A percentile compares a stretch with the other conserved stretches of the same genome.
phyloP scores from a whole-genome alignment of 2,113 vertebrate species.

The Poecilia latipinna region DNA sequence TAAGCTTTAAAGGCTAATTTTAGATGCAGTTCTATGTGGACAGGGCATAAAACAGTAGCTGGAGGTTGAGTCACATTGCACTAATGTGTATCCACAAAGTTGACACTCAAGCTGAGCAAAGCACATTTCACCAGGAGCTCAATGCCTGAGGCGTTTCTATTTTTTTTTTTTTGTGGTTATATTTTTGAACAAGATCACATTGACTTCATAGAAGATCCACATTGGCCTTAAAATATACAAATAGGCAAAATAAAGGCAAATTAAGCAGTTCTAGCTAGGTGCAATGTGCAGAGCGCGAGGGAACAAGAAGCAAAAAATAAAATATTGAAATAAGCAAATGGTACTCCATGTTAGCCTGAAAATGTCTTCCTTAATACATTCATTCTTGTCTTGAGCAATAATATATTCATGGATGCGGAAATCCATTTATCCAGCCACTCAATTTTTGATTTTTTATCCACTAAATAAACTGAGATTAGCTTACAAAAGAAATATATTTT shows the following conservation, averaged over 20 bases:
- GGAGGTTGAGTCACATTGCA: slow-evolving; percentile 10
- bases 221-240: not conserved
- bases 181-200: slow-evolving; percentile 2
- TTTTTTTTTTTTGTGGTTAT: slow-evolving; percentile 3
- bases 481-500: not conserved
- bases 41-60: not conserved
- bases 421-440: slow-evolving; percentile 18
- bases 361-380: slow-evolving; percentile 6
- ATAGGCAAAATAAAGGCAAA: not conserved
- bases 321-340: slow-evolving; percentile 9
- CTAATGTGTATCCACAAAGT: slow-evolving; percentile 16
- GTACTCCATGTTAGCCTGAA: not conserved
- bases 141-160: not conserved
- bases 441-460: slow-evolving; percentile 11
- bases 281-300: not conserved
- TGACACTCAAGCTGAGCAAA: slow-evolving; percentile 32
- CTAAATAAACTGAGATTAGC: slow-evolving; percentile 1
- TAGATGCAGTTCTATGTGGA: not conserved
- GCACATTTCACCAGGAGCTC: slow-evolving; percentile 24
- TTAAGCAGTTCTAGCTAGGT: slow-evolving; percentile 1
- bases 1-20: slow-evolving; percentile 3
- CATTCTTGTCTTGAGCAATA: not conserved
- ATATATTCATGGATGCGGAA: slow-evolving; percentile 5
- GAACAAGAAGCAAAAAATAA: not conserved
- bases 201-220: not conserved